Evolutionary conservation across 2,113 vertebrate genomes (phyloP).

Genomic region (Bubo blakistoni): DNA sequence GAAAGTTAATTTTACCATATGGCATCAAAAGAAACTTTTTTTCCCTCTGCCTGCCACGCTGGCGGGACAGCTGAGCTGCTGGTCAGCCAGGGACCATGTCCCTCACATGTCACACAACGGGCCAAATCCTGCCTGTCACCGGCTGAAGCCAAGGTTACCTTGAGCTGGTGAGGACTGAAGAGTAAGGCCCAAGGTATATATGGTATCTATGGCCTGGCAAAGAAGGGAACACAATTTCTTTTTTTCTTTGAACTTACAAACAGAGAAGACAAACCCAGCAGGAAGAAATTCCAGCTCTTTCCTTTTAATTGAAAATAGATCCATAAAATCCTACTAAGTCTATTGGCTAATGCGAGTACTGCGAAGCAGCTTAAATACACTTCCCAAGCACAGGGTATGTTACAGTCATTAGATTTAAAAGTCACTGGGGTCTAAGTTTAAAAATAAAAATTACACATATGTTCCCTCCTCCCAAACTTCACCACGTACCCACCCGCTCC

Average conservation of each 20-base stretch:
- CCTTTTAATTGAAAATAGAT: neutral
- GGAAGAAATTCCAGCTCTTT: neutral
- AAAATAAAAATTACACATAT: neutral
- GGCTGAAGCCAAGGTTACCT: neutral
- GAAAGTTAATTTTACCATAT: too few relatives aligned
- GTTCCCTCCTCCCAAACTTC: neutral
- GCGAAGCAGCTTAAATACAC: neutral
- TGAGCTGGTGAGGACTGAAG: neutral
- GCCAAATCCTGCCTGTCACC: neutral
- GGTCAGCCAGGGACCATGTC: neutral
- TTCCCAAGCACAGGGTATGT: neutral
- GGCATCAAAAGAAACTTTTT: too few relatives aligned
- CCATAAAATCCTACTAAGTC: neutral
- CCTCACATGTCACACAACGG: neutral
- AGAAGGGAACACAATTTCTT: neutral
- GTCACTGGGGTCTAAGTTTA: neutral
- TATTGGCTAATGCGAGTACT: neutral
- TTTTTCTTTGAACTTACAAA: neutral
- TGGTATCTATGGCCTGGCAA: neutral
- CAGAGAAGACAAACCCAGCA: neutral
- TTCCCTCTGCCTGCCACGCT: accelerated
- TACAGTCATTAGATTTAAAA: neutral
- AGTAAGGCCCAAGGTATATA: neutral
- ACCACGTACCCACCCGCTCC: accelerated
- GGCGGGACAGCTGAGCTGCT: neutral